A percentile compares a stretch with the other conserved stretches of the same genome.
Conservation (phyloP, 2,888 invertebrate species). For the Neoaliturus tenellus region DNA sequence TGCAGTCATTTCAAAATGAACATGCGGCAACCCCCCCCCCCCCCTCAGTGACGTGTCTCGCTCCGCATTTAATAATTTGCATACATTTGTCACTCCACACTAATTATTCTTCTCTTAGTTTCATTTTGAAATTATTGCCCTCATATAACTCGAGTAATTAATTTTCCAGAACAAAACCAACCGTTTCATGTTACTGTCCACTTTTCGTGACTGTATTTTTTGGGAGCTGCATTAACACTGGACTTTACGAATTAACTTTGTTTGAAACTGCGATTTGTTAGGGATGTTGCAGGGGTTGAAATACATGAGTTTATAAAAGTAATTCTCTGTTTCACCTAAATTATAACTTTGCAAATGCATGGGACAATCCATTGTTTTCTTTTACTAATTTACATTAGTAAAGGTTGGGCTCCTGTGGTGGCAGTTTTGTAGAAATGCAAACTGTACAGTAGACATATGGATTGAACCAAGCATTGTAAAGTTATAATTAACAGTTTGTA, state of each 20-base stretch:
- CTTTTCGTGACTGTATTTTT: not conserved
- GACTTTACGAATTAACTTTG: not conserved
- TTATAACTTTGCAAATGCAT: too few relatives aligned
- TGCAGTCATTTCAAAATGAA: slow-evolving; percentile 2
- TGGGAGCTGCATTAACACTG: not conserved
- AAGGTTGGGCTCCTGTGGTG: too few relatives aligned
- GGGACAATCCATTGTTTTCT: too few relatives aligned
- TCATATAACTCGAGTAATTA: slow-evolving; percentile 20
- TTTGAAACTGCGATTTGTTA: not conserved
- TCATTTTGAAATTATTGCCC: slow-evolving; percentile 3
- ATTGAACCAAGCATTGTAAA: too few relatives aligned
- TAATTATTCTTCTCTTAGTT: slow-evolving; percentile 30
- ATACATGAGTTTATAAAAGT: not conserved
- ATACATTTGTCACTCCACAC: slow-evolving; percentile 24
- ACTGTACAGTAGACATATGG: too few relatives aligned
- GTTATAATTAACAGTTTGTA: too few relatives aligned
- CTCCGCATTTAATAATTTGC: slow-evolving; percentile 16
- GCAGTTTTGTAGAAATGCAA: too few relatives aligned
- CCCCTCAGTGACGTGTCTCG: not conserved
- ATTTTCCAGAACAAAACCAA: not conserved
- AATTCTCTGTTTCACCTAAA: too few relatives aligned
- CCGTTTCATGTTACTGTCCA: not conserved
- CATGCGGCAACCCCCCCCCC: not conserved
- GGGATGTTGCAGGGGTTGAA: not conserved
- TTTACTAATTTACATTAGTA: too few relatives aligned